A percentile compares a stretch with the other conserved stretches of the same genome.
Conservation (phyloP, 2,888 invertebrate genomes). For the Andrena flavipes region DNA sequence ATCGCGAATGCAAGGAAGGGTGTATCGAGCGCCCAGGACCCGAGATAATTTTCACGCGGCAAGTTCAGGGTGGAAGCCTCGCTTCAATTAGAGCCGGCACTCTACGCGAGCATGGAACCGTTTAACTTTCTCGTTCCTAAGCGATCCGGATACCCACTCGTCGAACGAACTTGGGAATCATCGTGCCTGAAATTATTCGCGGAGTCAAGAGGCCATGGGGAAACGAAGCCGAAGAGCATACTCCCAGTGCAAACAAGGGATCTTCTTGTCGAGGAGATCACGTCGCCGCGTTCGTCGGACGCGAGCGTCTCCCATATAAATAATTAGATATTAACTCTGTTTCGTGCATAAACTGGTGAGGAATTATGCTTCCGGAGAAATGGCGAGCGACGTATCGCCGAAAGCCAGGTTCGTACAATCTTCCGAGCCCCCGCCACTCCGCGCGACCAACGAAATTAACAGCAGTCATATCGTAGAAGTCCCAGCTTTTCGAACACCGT, state of each 20-base stretch:
- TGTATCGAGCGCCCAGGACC: slow-evolving; percentile 12
- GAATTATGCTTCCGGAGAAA: slow-evolving; percentile 33
- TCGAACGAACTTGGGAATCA: neutral
- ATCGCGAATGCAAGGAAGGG: slow-evolving; percentile 11
- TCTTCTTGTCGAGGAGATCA: neutral
- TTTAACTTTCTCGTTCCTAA: slow-evolving; percentile 10
- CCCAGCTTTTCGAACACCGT: slow-evolving; percentile 21
- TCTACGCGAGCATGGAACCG: neutral
- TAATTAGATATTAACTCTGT: slow-evolving; percentile 33
- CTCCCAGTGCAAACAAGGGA: neutral
- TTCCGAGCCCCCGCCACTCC: neutral
- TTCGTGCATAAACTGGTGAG: slow-evolving; percentile 27
- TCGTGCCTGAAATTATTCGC: slow-evolving; percentile 7
- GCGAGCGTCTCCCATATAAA: neutral
- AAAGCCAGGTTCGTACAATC: slow-evolving; percentile 24
- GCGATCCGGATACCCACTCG: neutral
- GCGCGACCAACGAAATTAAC: slow-evolving; percentile 53
- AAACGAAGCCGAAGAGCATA: neutral
- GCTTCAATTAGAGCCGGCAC: slow-evolving; percentile 16
- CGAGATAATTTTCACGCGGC: slow-evolving; percentile 8
- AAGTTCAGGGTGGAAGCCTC: neutral
- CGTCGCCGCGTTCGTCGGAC: neutral
- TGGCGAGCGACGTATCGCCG: slow-evolving; percentile 31
- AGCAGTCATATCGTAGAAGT: slow-evolving; percentile 41
- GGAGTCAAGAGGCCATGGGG: neutral